Evolutionary conservation across 2,113 vertebrate genomes (phyloP).

Genomic region (Hydropotes inermis): DNA sequence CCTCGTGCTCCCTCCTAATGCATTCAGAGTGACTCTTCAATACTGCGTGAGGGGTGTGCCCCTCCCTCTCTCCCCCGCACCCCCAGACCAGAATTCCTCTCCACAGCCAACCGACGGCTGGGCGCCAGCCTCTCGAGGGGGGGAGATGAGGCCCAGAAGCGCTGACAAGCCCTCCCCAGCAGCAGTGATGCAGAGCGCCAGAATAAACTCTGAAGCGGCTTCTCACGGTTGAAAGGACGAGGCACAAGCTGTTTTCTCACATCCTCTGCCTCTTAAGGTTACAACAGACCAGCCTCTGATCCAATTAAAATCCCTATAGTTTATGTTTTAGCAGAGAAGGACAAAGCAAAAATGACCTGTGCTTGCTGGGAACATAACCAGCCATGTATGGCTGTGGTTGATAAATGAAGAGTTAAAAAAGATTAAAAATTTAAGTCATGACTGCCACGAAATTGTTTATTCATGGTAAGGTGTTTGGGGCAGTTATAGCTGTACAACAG

Average conservation of each 20-base stretch:
- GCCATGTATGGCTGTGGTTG: not conserved
- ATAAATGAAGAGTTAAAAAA: conserved; percentile 76
- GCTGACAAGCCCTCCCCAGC: conserved; percentile 60
- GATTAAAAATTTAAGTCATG: conserved; percentile 44
- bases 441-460: conserved; percentile 63
- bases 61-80: not conserved
- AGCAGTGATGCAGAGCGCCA: conserved; percentile 54
- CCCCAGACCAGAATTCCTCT: conserved; percentile 13
- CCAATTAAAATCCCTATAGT: conserved; percentile 58
- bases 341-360: conserved; percentile 60
- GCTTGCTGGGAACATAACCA: conserved; percentile 2
- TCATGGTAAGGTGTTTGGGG: conserved; percentile 51
- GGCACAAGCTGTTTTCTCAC: conserved; percentile 41
- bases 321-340: conserved; percentile 32
- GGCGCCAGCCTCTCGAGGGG: not conserved
- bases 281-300: conserved; percentile 50
- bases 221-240: conserved; percentile 71
- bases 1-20: not conserved
- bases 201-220: conserved; percentile 60
- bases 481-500: conserved; percentile 56
- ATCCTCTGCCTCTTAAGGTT: conserved; percentile 68
- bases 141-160: not conserved
- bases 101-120: not conserved
- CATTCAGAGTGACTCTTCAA: conserved; percentile 29
- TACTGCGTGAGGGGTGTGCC: not conserved